These are phyloP conservation scores for Leucoraja erinaceus DNA, from an alignment of 2,113 vertebrate genomes.

Conservation along the genomic window DNA sequence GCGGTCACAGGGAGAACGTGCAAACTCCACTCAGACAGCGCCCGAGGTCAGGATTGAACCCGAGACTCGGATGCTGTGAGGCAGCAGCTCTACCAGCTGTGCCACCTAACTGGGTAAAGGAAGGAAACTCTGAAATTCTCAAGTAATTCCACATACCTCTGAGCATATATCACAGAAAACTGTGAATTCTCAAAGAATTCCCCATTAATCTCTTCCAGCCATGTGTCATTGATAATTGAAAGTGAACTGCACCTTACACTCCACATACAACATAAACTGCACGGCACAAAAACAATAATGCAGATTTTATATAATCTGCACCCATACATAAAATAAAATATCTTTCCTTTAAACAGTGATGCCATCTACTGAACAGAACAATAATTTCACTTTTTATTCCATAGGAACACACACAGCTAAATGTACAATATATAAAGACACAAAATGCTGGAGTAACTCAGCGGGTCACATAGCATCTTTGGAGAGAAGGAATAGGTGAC, in stretches of 20 bases:
- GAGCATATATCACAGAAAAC: no score
- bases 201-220: neutral
- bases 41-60: no score
- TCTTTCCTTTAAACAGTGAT: conserved; percentile 27
- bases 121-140: neutral
- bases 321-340: neutral
- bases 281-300: neutral
- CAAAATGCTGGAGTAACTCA: no score
- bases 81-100: no score
- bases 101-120: no score
- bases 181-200: neutral
- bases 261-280: neutral
- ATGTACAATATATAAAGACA: neutral
- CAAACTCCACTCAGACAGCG: no score
- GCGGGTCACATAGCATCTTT: no score
- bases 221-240: neutral
- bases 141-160: no score
- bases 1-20: no score
- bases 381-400: neutral
- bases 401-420: neutral
- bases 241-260: neutral
- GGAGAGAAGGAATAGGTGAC: no score
- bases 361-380: conserved; percentile 26
- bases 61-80: no score
- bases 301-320: neutral